Base-by-base conservation (phyloP, 2,797 vertebrate species). In the Eospalax fontanierii region DNA sequence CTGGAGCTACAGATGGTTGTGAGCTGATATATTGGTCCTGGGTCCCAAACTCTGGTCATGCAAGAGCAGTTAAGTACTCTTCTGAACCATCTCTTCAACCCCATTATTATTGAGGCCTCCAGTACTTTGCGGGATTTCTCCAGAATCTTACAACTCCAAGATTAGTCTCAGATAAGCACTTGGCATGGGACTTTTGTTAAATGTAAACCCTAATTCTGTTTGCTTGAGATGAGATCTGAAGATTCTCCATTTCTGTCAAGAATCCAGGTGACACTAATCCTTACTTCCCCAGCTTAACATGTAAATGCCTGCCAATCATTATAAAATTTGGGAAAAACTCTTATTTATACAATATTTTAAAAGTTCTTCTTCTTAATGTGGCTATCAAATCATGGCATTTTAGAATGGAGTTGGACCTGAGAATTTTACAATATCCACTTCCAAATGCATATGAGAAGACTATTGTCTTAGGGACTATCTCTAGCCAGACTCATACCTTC, bases 251-350 rank as follows among this genome's bases (percentile, higher is more conserved):
- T 83, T 81, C 78, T 83, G 46, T 66, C n/a, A 73, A 84, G 70
- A 71, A 79, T 14, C 40, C 63, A 28, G 1, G 9, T 19, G 21
- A 70, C 57, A n/a, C 16, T 14, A 11, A 35, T 30, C 5, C 43
- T 92, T 83, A 43, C 21, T 15, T 78, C 4, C n/a, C 38, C 16
- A 24, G 10, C 9, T 26, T 68, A 10, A 85, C 70, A 63, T 74
- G 35, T 16, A 90, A 70, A 75, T 26, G 26, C 22, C 78, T 21
- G 3, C 9, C 54, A 59, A 57, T 78, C 33, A 40, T 89, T 68
- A 76, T 1, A 89, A 89, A 93, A 84, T 19, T 68, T 63, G 89
- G 71, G 35, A 79, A 86, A 93, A 63, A 6, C 22, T 63, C 19
- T 63, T 24, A 71, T 38, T 76, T 85, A 43, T 12, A 57, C n/a